Conservation (phyloP, 2,888 invertebrate species). For the Nomada fucata region DNA sequence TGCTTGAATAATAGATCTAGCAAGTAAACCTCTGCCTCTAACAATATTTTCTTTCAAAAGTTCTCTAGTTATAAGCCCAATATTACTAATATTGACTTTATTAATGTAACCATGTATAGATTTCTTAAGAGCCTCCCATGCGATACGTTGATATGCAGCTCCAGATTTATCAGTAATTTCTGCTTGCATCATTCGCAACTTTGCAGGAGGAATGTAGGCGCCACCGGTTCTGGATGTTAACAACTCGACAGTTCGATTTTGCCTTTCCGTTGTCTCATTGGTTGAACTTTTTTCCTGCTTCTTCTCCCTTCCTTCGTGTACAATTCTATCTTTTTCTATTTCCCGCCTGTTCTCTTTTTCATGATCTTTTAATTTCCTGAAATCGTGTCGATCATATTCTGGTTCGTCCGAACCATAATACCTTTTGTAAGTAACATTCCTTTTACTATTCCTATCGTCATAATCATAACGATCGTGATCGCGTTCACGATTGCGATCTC, state of each 20-base stretch:
- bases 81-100: constrained; percentile 98
- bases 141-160: constrained; percentile 96
- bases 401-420: constrained; percentile 31
- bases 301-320: constrained; percentile 42
- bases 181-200: constrained; percentile 96
- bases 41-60: constrained; percentile 97
- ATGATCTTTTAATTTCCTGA: constrained; percentile 32
- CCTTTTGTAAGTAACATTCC: constrained; percentile 16
- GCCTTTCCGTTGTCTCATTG: constrained; percentile 61
- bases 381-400: constrained; percentile 59
- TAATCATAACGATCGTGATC: constrained; percentile 24
- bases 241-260: constrained; percentile 87
- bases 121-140: constrained; percentile 99
- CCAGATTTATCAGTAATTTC: constrained; percentile 98
- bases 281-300: constrained; percentile 44
- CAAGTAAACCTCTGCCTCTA: constrained; percentile 96
- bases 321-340: constrained; percentile 17
- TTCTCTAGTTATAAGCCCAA: constrained; percentile 95
- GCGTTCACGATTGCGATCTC: constrained; percentile 2
- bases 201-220: constrained; percentile 99
- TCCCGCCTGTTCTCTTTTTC: constrained; percentile 41
- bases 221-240: constrained; percentile 94
- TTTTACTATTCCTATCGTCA: constrained; percentile 29
- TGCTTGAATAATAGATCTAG: constrained; percentile 97
- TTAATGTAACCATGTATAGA: constrained; percentile 99